Conservation (phyloP, 2,113 vertebrate species). For the Thunnus maccoyii region DNA sequence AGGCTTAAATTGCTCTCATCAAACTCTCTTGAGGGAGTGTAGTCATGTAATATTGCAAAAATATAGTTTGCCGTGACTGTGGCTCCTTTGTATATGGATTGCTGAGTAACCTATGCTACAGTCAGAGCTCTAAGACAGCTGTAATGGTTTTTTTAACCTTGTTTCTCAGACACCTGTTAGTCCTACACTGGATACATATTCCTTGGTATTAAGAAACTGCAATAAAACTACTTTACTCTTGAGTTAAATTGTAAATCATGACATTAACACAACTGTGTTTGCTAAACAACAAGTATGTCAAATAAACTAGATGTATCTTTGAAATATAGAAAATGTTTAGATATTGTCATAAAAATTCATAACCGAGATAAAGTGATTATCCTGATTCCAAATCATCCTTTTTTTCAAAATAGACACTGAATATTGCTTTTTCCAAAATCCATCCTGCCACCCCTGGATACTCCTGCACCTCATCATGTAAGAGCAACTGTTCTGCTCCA, state of each 20-base stretch:
- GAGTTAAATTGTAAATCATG: not conserved
- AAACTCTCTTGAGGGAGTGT: slow-evolving; percentile 59
- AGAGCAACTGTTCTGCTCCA: slow-evolving; percentile 49
- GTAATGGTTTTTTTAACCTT: slow-evolving; percentile 19
- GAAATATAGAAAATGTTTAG: not conserved
- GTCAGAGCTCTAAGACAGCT: not conserved
- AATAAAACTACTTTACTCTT: not conserved
- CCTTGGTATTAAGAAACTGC: too few relatives aligned
- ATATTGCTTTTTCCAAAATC: slow-evolving; percentile 36
- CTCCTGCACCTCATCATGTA: slow-evolving; percentile 67
- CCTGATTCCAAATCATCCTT: not conserved
- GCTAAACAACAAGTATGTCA: too few relatives aligned
- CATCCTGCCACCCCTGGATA: slow-evolving; percentile 29
- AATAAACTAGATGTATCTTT: too few relatives aligned
- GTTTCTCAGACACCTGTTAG: slow-evolving; percentile 16
- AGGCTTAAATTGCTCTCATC: slow-evolving; percentile 72
- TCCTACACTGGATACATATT: not conserved
- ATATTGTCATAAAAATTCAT: slow-evolving; percentile 1
- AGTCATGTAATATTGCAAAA: slow-evolving; percentile 64
- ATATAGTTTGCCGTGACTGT: slow-evolving; percentile 51
- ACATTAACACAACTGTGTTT: not conserved
- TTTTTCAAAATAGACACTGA: slow-evolving; percentile 16
- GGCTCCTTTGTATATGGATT: slow-evolving; percentile 45
- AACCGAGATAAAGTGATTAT: not conserved
- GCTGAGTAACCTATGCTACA: slow-evolving; percentile 36